phyloP scores from a whole-genome alignment of 2,113 vertebrate genomes.

The Coregonus clupeaformis region DNA sequence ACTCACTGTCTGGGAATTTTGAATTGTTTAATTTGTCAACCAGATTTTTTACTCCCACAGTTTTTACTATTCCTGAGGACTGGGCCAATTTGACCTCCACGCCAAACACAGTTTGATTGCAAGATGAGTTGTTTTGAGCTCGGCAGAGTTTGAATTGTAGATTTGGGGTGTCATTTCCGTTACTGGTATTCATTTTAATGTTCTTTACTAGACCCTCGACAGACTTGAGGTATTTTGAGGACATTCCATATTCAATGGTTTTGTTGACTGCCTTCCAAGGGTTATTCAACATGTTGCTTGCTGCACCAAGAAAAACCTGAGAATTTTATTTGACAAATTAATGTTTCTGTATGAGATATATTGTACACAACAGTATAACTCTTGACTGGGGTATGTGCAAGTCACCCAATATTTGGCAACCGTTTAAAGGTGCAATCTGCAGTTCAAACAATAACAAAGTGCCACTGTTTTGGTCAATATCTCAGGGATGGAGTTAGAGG shows the following conservation, averaged over 20 bases:
- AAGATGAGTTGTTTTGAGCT: not conserved
- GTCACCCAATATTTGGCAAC: no score
- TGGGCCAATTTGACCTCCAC: conserved; percentile 41
- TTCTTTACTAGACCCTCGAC: conserved; percentile 79
- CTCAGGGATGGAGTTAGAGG: no score
- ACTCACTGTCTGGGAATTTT: fast-evolving
- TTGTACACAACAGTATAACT: no score
- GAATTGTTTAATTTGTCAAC: conserved; percentile 63
- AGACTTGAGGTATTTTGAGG: conserved; percentile 73
- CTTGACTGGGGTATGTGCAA: no score
- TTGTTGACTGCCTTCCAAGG: conserved; percentile 35
- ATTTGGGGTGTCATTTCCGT: conserved; percentile 20
- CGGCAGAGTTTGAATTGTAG: conserved; percentile 58
- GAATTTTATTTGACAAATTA: conserved; percentile 11
- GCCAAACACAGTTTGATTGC: conserved; percentile 46
- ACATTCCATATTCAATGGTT: not conserved
- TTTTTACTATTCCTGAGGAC: conserved; percentile 46
- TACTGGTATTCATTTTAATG: conserved; percentile 61
- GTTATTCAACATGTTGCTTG: conserved; percentile 64
- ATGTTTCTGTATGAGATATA: not conserved
- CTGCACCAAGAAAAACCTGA: conserved; percentile 76
- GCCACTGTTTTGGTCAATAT: no score
- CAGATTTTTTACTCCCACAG: conserved; percentile 76
- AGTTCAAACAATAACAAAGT: no score
- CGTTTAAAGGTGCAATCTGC: no score